A percentile compares a stretch with the other conserved stretches of the same genome.
These are phyloP conservation scores for Ichneumoninae sp. DNA, from an alignment of 2,888 invertebrate genomes.

Conservation along the genomic window DNA sequence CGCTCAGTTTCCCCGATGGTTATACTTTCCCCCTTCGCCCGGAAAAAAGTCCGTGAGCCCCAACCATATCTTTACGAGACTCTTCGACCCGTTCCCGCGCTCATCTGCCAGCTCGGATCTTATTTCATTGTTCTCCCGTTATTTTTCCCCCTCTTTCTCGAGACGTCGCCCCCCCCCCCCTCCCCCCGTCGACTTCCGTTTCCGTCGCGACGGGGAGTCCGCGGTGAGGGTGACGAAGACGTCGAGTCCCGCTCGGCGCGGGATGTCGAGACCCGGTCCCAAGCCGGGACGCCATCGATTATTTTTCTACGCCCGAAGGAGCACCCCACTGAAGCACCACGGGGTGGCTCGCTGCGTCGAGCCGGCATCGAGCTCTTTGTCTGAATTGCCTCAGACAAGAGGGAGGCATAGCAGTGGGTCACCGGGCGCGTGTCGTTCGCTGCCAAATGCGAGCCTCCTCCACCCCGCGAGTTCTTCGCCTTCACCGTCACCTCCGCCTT, in stretches of 20 bases:
- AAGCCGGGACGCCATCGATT: conserved; percentile 75
- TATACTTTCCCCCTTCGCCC: conserved; percentile 40
- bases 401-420: conserved; percentile 66
- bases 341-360: conserved; percentile 39
- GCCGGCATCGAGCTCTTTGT: conserved; percentile 64
- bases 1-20: conserved; percentile 34
- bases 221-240: conserved; percentile 63
- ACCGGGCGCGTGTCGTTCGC: conserved; percentile 62
- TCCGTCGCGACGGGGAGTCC: conserved; percentile 48
- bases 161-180: conserved; percentile 35
- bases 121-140: conserved; percentile 66
- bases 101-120: conserved; percentile 30
- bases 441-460: conserved; percentile 25
- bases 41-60: conserved; percentile 23
- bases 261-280: conserved; percentile 13
- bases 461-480: neutral
- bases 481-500: conserved; percentile 12
- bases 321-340: conserved; percentile 66
- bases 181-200: conserved; percentile 60
- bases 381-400: conserved; percentile 59
- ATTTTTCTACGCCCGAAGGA: conserved; percentile 79
- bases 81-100: conserved; percentile 33
- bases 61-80: conserved; percentile 28
- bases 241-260: conserved; percentile 45
- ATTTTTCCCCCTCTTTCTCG: conserved; percentile 41